phyloP scores from a whole-genome alignment of 2,888 invertebrate genomes.

The Ophion obscuratus region DNA sequence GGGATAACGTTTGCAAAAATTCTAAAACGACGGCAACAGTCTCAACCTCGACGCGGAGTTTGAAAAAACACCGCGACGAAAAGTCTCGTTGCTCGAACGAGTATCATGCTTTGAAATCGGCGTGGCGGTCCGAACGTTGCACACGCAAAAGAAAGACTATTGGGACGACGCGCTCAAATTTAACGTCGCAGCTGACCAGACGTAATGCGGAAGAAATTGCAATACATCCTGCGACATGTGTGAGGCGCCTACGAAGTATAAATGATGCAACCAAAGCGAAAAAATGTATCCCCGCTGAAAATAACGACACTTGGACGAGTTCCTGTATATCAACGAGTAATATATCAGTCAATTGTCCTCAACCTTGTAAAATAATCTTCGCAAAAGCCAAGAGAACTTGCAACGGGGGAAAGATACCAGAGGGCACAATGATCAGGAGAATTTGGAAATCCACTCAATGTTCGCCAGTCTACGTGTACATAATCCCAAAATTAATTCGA shows the following conservation, averaged over 20 bases:
- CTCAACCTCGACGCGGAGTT: slow-evolving; percentile 10
- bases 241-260: slow-evolving; percentile 1
- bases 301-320: slow-evolving; percentile 1
- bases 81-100: slow-evolving; percentile 22
- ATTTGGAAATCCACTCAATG: slow-evolving; percentile 35
- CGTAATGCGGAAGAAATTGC: not conserved
- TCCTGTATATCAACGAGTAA: slow-evolving; percentile 18
- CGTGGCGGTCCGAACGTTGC: not conserved
- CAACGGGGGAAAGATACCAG: not conserved
- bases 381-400: not conserved
- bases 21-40: not conserved
- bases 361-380: slow-evolving; percentile 2
- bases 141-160: slow-evolving; percentile 11
- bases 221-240: not conserved
- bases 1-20: not conserved
- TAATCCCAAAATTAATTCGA: not conserved
- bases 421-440: not conserved
- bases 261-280: slow-evolving; percentile 13
- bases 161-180: not conserved
- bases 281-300: slow-evolving; percentile 11
- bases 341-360: slow-evolving; percentile 13
- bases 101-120: not conserved
- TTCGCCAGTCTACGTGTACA: slow-evolving; percentile 27
- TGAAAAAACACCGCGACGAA: not conserved
- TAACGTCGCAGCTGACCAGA: not conserved